These are phyloP conservation scores for Heliothis virescens DNA, from an alignment of 1,140 invertebrate genomes.

Conservation along the genomic window DNA sequence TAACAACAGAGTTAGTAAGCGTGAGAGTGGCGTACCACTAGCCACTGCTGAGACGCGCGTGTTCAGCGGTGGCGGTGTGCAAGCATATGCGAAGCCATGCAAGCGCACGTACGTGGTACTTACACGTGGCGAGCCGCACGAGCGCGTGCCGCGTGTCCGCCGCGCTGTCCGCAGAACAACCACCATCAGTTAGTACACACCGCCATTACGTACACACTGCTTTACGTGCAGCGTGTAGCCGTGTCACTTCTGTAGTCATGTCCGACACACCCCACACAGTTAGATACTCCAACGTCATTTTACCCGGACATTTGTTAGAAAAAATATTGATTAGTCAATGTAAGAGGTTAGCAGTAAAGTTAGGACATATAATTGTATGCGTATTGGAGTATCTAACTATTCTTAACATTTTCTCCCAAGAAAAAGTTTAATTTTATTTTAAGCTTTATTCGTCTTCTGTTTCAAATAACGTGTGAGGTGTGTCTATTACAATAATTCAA, in stretches of 20 bases:
- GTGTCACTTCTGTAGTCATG: background rate
- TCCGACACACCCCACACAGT: background rate
- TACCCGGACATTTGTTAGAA: background rate
- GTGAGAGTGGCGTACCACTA: conserved; percentile 32
- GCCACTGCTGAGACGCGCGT: conserved; percentile 6
- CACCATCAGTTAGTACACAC: conserved; percentile 69
- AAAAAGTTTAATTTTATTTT: background rate
- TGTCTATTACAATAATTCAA: conserved; percentile 23
- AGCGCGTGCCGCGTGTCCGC: conserved; percentile 91
- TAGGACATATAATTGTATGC: background rate
- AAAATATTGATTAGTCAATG: background rate
- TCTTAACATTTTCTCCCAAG: background rate
- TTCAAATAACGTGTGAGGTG: background rate
- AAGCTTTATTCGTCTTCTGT: too few relatives aligned
- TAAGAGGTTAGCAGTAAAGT: background rate
- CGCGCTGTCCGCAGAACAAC: conserved; percentile 74
- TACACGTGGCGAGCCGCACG: conserved; percentile 94
- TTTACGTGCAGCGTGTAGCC: too few relatives aligned
- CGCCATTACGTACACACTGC: conserved; percentile 41
- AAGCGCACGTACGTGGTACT: conserved; percentile 87
- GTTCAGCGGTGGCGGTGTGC: background rate
- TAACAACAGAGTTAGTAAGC: conserved; percentile 38
- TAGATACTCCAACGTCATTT: background rate
- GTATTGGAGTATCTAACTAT: background rate
- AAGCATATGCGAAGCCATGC: conserved; percentile 57